Base-by-base conservation (phyloP, 2,888 invertebrate genomes). In the Caenorhabditis macrosperma region DNA sequence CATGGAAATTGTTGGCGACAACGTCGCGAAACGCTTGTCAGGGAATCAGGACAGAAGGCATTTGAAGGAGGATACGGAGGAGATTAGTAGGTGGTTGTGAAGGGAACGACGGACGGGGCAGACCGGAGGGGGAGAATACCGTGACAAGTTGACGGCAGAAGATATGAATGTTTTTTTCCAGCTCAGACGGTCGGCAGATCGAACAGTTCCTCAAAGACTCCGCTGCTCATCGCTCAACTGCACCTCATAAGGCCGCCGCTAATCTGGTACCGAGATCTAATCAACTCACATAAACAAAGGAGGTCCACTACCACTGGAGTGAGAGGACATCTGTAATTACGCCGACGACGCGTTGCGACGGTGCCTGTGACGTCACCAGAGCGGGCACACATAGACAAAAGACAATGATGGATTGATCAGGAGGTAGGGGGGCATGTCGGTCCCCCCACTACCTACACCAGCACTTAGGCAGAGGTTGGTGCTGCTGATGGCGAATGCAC, bases 11-110 rank as follows among this genome's bases (percentile, higher is more conserved):
- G 71, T 60, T 44, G 48, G 35, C 5, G 38, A 50, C 33, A n/a
- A n/a, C n/a, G n/a, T n/a, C n/a, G 67, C 28, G 57, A 68, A 57
- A 59, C 69, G 69, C 60, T 69, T 69, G 69, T 69, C 69, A 69
- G 24, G 46, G 17, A 26, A 59, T 30, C 57, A 57, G 57, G 57
- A 57, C 57, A 35, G 57, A 20, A 35, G 55, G 33, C 46, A 41
- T 6, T 33, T 41, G 17, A 22, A 12, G 22, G 22, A 41, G 48
- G 24, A 60, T 60, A 60, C 41, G 50, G 67, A 67, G 60, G 69
- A 69, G 71, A 54, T 60, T 59, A 69, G 60, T 22, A 52, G 50
- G 17, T n/a, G 20, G 48, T n/a, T n/a, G n/a, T n/a, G n/a, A n/a
- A n/a, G n/a, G n/a, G n/a, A n/a, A n/a, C n/a, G n/a, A n/a, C n/a